Percentiles rank a stretch among this genome's conserved stretches.
Evolutionary conservation across 2,888 invertebrate species (phyloP).

Genomic region (Phortica okadai): DNA sequence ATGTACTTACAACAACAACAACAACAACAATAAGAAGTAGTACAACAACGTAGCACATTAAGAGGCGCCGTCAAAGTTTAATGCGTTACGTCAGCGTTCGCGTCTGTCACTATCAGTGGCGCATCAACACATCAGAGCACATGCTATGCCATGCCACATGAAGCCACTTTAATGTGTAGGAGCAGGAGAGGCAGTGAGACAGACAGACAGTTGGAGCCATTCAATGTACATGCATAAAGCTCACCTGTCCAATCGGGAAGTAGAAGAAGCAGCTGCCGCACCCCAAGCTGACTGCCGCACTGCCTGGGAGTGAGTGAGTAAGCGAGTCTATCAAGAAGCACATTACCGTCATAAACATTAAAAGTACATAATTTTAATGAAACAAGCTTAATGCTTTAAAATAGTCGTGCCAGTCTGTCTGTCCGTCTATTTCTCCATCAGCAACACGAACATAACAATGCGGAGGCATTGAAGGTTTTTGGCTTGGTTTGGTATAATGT

Average conservation of each 20-base stretch:
- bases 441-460: too few species aligned
- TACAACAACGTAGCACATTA: slow-evolving; percentile 47
- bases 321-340: background rate
- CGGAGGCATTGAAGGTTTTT: background rate
- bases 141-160: slow-evolving; percentile 7
- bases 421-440: too few species aligned
- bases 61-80: slow-evolving; percentile 65
- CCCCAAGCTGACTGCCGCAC: background rate
- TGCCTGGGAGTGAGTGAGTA: background rate
- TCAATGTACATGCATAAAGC: background rate
- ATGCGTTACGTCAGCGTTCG: slow-evolving; percentile 65
- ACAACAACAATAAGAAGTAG: background rate
- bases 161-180: slow-evolving; percentile 4
- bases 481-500: background rate
- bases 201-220: background rate
- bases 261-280: background rate
- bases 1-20: background rate
- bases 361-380: slow-evolving; percentile 60
- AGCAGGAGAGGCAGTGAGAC: slow-evolving; percentile 31
- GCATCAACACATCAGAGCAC: background rate
- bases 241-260: background rate
- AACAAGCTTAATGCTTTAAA: slow-evolving; percentile 42
- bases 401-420: slow-evolving; percentile 6
- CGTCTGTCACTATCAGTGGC: background rate
- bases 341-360: slow-evolving; percentile 52